Evolutionary conservation across 1,140 invertebrate genomes (phyloP).

Genomic region (Ceratitis capitata): DNA sequence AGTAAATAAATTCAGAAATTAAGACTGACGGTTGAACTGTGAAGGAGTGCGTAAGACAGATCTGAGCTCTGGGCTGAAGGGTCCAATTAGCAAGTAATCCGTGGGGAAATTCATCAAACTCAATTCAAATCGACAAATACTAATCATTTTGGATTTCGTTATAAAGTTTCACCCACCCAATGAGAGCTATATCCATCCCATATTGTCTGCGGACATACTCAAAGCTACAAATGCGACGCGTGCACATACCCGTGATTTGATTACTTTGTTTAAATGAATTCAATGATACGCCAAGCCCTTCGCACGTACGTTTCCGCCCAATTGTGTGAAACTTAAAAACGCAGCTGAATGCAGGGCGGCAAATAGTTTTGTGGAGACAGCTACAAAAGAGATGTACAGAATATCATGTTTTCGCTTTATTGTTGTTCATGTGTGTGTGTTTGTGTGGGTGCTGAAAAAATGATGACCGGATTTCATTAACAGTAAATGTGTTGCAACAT

Average conservation of each 20-base stretch:
- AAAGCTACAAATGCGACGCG: background rate
- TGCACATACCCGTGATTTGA: background rate
- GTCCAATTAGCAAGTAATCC: background rate
- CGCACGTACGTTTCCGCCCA: background rate
- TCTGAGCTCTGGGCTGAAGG: background rate
- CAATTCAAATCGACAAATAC: too few relatives aligned
- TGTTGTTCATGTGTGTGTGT: background rate
- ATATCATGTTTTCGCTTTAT: background rate
- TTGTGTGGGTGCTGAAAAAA: background rate
- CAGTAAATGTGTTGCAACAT: background rate
- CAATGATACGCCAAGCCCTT: background rate
- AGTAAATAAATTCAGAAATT: background rate
- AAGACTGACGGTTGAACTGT: background rate
- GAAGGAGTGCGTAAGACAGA: background rate
- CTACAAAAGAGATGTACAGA: background rate
- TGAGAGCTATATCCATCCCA: background rate
- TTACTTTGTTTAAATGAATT: conserved; percentile 28
- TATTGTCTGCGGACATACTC: background rate
- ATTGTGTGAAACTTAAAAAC: too few relatives aligned
- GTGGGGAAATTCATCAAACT: too few relatives aligned
- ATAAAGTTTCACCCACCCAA: background rate
- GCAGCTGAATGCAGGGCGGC: background rate
- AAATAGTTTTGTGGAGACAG: too few relatives aligned
- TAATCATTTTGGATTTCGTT: too few relatives aligned
- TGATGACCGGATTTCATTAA: background rate